phyloP scores from a whole-genome alignment of 2,113 vertebrate genomes.

The Stigmatopora nigra region DNA sequence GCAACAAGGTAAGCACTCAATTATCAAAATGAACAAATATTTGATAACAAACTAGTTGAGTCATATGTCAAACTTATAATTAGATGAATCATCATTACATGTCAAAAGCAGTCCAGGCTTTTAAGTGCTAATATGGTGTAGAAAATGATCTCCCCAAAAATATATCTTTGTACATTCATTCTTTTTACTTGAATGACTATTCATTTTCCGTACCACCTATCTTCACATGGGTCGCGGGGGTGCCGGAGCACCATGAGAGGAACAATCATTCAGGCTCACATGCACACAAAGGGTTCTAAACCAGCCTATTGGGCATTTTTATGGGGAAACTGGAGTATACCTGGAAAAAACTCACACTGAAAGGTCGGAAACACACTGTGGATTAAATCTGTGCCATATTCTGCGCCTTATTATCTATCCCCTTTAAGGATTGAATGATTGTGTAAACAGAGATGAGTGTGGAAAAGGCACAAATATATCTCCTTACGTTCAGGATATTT shows the following conservation, averaged over 20 bases:
- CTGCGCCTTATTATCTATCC: not conserved
- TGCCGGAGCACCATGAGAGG: no score
- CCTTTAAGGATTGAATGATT: not conserved
- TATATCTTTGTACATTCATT: not conserved
- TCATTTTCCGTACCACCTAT: no score
- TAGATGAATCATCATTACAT: not conserved
- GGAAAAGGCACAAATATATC: conserved; percentile 5
- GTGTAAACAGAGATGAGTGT: conserved; percentile 8
- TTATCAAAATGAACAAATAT: not conserved
- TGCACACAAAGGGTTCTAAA: no score
- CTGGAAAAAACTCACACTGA: no score
- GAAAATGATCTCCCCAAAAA: not conserved
- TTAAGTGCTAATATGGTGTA: not conserved
- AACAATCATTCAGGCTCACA: no score
- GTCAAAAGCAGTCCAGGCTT: not conserved
- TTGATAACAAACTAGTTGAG: not conserved
- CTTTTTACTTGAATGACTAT: no score
- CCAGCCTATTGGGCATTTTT: no score
- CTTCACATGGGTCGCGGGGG: no score
- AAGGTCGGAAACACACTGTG: no score
- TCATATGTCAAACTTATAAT: not conserved
- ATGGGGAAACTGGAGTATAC: no score
- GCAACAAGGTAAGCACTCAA: not conserved
- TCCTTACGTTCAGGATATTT: conserved; percentile 7
- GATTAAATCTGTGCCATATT: no score